A percentile compares a stretch with the other conserved stretches of the same genome.
These are phyloP conservation scores for Drosophila engyochracea DNA, from an alignment of 2,888 invertebrate species.

Conservation along the genomic window DNA sequence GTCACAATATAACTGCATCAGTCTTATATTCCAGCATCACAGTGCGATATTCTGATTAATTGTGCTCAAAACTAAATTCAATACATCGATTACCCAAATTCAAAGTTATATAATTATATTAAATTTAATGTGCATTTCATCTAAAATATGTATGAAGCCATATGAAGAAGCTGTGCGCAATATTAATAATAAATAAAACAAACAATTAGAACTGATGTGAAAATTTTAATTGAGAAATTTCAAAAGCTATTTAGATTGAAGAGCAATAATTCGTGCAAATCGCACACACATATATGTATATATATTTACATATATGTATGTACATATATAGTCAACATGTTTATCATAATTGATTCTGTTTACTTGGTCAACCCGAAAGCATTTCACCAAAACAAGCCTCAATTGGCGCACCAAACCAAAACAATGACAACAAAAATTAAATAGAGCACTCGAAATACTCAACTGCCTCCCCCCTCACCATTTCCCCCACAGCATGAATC, in stretches of 20 bases:
- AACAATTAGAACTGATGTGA: background rate
- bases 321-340: slow-evolving; percentile 50
- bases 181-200: background rate
- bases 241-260: background rate
- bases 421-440: slow-evolving; percentile 29
- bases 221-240: background rate
- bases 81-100: background rate
- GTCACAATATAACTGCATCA: background rate
- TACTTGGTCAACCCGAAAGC: slow-evolving; percentile 20
- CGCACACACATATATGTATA: background rate
- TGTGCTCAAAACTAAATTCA: background rate
- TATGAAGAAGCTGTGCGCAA: background rate
- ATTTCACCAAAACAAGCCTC: slow-evolving; percentile 55
- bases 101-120: background rate
- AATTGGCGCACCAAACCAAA: slow-evolving; percentile 49
- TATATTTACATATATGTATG: background rate
- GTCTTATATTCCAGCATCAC: background rate
- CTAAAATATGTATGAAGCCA: background rate
- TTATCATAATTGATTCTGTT: slow-evolving; percentile 60
- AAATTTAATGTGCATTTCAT: background rate
- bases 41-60: background rate
- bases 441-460: slow-evolving; percentile 14
- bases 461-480: background rate
- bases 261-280: background rate
- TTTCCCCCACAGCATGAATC: slow-evolving; percentile 26